Evolutionary conservation across 2,888 invertebrate genomes (phyloP).

Genomic region (Vesta saturnalis): DNA sequence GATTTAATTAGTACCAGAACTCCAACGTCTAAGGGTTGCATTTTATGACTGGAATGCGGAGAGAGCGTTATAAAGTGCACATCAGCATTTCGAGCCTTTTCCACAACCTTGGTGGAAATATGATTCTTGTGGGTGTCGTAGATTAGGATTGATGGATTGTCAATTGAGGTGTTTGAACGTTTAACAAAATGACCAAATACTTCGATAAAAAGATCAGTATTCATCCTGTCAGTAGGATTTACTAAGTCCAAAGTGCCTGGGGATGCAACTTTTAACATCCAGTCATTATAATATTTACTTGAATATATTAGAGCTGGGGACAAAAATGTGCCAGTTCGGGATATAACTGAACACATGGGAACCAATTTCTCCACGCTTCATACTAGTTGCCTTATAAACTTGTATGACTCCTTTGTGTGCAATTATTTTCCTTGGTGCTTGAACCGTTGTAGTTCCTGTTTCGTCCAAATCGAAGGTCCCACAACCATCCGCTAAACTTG

Average conservation of each 20-base stretch:
- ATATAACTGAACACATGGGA: constrained; percentile 42
- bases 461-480: constrained; percentile 16
- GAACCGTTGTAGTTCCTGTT: constrained; percentile 1
- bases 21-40: constrained; percentile 1
- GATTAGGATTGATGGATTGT: not conserved
- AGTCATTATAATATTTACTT: not conserved
- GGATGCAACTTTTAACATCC: not conserved
- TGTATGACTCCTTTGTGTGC: constrained; percentile 45
- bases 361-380: constrained; percentile 52
- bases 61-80: not conserved
- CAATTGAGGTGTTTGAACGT: constrained; percentile 2
- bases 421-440: constrained; percentile 41
- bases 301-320: not conserved
- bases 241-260: constrained; percentile 53
- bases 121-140: not conserved
- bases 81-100: not conserved
- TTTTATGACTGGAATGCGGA: constrained; percentile 1
- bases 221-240: constrained; percentile 24
- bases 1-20: constrained; percentile 1
- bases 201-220: constrained; percentile 1
- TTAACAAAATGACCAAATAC: constrained; percentile 6
- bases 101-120: not conserved
- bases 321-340: not conserved
- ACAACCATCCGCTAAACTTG: constrained; percentile 47
- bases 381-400: constrained; percentile 50